Conservation (phyloP, 2,888 invertebrate genomes). For the Drosophila conformis region DNA sequence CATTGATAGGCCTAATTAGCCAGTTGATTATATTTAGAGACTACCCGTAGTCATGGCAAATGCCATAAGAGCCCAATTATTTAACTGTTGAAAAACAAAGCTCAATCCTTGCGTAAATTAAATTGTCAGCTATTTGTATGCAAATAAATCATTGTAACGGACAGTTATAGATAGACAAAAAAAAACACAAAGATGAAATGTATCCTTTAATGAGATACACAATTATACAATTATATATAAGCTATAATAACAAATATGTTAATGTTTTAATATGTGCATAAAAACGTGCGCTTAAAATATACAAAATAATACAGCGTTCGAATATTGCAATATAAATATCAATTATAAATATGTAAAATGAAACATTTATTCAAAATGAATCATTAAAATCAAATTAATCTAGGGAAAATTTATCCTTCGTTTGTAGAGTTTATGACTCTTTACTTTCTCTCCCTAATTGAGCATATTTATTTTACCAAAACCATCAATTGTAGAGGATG, state of each 20-base stretch:
- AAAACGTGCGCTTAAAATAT: background rate
- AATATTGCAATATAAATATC: background rate
- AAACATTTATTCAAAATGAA: background rate
- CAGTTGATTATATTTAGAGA: constrained; percentile 3
- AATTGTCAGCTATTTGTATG: background rate
- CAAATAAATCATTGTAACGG: background rate
- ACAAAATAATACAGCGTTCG: background rate
- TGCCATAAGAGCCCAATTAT: background rate
- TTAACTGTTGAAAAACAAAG: background rate
- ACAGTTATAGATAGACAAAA: background rate
- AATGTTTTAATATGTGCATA: background rate
- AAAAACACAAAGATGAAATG: background rate
- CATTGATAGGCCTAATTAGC: constrained; percentile 18
- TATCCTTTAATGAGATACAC: background rate
- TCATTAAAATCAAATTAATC: background rate
- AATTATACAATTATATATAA: background rate
- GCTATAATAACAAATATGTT: background rate
- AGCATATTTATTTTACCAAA: background rate
- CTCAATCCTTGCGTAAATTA: background rate
- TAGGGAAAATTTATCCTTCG: background rate
- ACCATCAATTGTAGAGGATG: fast-evolving
- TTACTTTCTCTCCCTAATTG: background rate
- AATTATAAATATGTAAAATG: background rate
- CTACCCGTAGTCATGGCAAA: constrained; percentile 7
- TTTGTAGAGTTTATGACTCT: background rate